Conservation (phyloP, 2,888 invertebrate genomes). For the Epinotia brunnichana region DNA sequence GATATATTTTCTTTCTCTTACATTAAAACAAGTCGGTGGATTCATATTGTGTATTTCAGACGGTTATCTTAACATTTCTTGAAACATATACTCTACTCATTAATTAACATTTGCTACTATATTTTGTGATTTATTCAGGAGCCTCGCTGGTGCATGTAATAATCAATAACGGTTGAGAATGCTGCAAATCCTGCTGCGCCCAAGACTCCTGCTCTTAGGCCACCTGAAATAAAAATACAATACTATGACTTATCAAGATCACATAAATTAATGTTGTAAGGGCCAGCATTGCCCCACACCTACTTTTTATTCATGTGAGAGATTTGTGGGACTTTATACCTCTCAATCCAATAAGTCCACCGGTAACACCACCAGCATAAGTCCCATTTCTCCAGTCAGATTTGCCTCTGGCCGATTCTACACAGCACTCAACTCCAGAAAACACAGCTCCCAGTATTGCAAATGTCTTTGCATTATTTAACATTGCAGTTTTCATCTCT, state of each 20-base stretch:
- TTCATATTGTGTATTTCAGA: constrained; percentile 9
- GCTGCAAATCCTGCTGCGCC: constrained; percentile 99
- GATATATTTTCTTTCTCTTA: background rate
- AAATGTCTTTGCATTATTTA: constrained; percentile 98
- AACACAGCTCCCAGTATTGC: constrained; percentile 97
- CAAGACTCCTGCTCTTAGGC: constrained; percentile 94
- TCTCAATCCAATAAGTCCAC: constrained; percentile 94
- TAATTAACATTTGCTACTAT: constrained; percentile 23
- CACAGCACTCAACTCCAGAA: constrained; percentile 96
- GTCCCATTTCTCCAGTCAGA: constrained; percentile 99
- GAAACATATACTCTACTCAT: constrained; percentile 15
- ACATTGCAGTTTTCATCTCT: constrained; percentile 96
- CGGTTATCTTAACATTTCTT: constrained; percentile 20
- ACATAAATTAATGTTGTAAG: background rate
- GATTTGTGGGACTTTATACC: constrained; percentile 71
- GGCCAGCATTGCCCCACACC: background rate
- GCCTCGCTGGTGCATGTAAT: constrained; percentile 90
- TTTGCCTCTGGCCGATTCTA: constrained; percentile 97
- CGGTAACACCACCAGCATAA: constrained; percentile 96
- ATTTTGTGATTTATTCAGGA: constrained; percentile 46
- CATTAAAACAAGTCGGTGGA: background rate
- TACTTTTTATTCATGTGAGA: no score
- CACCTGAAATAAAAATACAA: constrained; percentile 86
- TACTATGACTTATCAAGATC: background rate
- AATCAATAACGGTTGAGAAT: constrained; percentile 98